Evolutionary conservation across 2,113 vertebrate species (phyloP), one percentile per base, ranked within the genome.

Genomic region (Lucifuga dentata): DNA sequence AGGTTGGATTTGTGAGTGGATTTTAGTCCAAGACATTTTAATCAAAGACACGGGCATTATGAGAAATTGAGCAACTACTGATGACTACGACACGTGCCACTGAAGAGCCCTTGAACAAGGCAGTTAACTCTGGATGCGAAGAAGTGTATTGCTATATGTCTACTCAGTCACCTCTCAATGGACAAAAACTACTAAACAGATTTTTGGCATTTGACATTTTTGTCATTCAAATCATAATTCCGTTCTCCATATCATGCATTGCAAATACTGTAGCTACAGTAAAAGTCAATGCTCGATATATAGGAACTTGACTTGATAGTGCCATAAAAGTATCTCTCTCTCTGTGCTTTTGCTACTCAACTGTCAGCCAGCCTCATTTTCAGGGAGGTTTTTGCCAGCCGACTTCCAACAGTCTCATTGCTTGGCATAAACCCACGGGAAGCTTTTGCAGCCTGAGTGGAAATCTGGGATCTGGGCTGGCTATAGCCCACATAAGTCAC

Each of bases 301-400:
- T 8, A 44, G 12, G 46, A 6, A 4, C 21, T 23, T 21, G 41
- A 38, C 41, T 41, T 2, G 13, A 59, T 45, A 59, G 38, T 48
- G 63, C 23, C 63, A 75, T 24, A 35, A 68, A 73, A 59, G 33
- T 59, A 51, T 71, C 32, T 53, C 44, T 53, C 57, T 68, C 2
- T 64, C 58, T 44, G n/a, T 66, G 58, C 56, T 68, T 77, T 66
- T 39, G 32, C 51, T 78, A 68, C 23, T 57, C 5, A 64, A 36
- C 33, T 50, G 60, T 67, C 39, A 72, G 45, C 61, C 12, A 11
- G 62, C 44, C 11, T 61, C 48, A 58, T 66, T 58, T 41, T 10
- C 11, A 11, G 11, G 6, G 21, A 21, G 16, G 12, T 32, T 60
- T 58, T 35, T 21, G 49, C 50, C 50, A 48, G 8, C 35, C 1